A percentile compares a stretch with the other conserved stretches of the same genome.
Evolutionary conservation across 2,797 vertebrate species (phyloP).

Genomic region (Typhlichthys subterraneus): DNA sequence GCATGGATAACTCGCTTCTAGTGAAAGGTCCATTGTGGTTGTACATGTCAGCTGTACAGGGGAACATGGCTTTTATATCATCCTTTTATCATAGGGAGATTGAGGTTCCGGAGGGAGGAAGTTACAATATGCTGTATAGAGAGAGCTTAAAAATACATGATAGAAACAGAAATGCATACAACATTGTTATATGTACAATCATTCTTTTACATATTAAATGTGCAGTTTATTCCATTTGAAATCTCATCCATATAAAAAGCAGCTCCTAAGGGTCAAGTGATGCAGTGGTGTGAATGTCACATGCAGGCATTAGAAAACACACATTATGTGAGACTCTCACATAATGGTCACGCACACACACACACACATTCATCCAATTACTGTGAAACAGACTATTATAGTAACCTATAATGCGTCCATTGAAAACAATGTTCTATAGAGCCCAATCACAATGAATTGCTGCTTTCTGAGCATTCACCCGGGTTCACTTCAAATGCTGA

Average conservation of each 20-base stretch:
- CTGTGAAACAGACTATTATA: too few species aligned
- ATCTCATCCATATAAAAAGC: constrained; percentile 19
- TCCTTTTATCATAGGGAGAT: constrained; percentile 8
- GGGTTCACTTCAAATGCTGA: constrained; percentile 38
- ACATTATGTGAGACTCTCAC: background rate
- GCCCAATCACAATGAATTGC: constrained; percentile 53
- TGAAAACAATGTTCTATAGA: background rate
- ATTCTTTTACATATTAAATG: too few species aligned
- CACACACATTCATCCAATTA: constrained; percentile 7
- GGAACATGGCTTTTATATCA: constrained; percentile 28
- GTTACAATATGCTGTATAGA: constrained; percentile 8
- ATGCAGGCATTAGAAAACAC: constrained; percentile 6
- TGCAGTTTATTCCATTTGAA: constrained; percentile 18
- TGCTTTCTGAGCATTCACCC: constrained; percentile 53
- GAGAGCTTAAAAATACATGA: constrained; percentile 4
- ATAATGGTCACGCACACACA: background rate
- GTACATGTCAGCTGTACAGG: too few species aligned
- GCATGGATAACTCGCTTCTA: too few species aligned
- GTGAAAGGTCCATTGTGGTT: too few species aligned
- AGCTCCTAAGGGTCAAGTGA: constrained; percentile 20
- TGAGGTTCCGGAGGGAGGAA: background rate
- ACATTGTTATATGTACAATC: too few species aligned
- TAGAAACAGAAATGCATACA: background rate
- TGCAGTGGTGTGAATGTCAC: constrained; percentile 36
- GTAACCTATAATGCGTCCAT: too few species aligned